phyloP scores from a whole-genome alignment of 1,140 invertebrate genomes.

The Periplaneta americana region DNA sequence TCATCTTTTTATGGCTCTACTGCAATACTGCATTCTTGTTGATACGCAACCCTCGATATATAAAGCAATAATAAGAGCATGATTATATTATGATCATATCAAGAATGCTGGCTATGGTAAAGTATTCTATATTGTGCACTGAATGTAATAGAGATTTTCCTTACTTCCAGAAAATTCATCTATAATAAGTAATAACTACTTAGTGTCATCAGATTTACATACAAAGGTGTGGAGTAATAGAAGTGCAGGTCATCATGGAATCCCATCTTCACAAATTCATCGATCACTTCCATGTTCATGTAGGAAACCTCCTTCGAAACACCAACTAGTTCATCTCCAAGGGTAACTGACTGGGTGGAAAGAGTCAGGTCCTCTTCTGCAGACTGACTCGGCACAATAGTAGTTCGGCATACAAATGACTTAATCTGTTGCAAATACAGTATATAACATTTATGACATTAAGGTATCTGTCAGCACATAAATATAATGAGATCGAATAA shows the following conservation, averaged over 20 bases:
- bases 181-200: no score
- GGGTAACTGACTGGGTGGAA: conserved; percentile 44
- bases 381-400: conserved; percentile 39
- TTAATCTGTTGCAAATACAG: not conserved
- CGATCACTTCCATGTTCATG: conserved; percentile 32
- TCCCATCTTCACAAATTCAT: conserved; percentile 29
- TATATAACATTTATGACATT: conserved; percentile 4
- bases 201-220: conserved; percentile 27
- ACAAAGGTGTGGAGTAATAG: conserved; percentile 39
- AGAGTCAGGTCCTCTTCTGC: conserved; percentile 28
- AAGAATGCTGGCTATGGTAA: no score
- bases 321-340: conserved; percentile 45
- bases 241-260: conserved; percentile 36
- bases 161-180: no score
- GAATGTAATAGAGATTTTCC: no score
- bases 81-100: no score
- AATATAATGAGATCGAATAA: no score
- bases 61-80: no score
- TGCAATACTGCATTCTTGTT: no score
- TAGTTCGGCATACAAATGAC: conserved; percentile 43
- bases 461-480: no score
- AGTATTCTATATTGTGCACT: no score
- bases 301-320: conserved; percentile 36
- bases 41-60: no score
- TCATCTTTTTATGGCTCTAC: no score